Evolutionary conservation across 2,888 invertebrate species (phyloP), one percentile per base, ranked within the genome.

Genomic region (Stenurella melanura): DNA sequence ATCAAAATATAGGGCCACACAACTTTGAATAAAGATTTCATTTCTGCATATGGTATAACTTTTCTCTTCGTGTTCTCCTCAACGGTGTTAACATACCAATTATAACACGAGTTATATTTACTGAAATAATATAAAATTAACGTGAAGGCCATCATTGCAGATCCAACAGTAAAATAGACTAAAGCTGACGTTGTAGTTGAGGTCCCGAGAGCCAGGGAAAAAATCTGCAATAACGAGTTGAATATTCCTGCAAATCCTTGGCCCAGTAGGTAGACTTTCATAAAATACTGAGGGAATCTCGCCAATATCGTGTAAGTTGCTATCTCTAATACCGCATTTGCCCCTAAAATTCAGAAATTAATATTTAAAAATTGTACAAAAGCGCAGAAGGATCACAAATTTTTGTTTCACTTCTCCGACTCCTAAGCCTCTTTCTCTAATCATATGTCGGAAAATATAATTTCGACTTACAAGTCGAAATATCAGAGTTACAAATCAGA

Each of bases 1-100:
- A 78, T 79, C 17, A 75, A 58, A 12, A 79, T 18, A 17, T 77
- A 58, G 21, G 80, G 79, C 84, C 84, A 82, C 50, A 80, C 78
- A 11, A 57, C 54, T 34, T 78, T 78, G 11, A 61, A n/a, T 5
- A 60, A 17, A 21, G 10, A 7, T 12, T 42, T 71, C 15, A 50
- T 7, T 0, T 60, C 70, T 12, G 60, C 17, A 12, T 21, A 19
- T 7, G 70, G 21, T 0, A 38, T 21, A 9, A 18, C 2, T n/a
- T 66, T 21, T 58, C 21, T 71, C 21, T 60, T 71, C 1, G 21
- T 71, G 3, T 60, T 17, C 38, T 71, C 70, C 17, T 38, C 21
- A 0, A 60, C 19, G 7, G 12, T 71, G 7, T 38, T 15, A 9
- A 15, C 12, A 21, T 74, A 57, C 10, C 34, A 68, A 9, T 26